phyloP scores from a whole-genome alignment of 2,113 vertebrate genomes.

The Patagioenas fasciata region DNA sequence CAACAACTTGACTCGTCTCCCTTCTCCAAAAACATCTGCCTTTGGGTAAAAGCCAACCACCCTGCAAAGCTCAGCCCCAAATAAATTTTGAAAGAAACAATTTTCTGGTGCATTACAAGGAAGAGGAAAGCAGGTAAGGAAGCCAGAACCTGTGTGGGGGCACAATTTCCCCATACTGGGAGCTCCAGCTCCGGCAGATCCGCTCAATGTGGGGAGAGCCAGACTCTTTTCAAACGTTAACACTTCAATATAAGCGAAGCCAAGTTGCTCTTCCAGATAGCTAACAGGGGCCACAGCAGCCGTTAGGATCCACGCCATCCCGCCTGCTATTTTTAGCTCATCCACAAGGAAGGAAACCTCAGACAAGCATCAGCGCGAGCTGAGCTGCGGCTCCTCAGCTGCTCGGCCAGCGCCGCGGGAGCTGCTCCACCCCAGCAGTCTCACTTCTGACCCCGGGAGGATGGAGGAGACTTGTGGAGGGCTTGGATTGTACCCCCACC shows the following conservation, averaged over 20 bases:
- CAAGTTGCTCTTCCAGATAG: conserved; percentile 32
- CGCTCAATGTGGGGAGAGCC: neutral
- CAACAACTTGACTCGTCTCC: neutral
- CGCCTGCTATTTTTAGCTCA: conserved; percentile 69
- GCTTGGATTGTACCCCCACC: neutral
- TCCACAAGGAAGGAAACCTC: conserved; percentile 64
- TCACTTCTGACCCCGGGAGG: neutral
- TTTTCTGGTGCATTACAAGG: neutral
- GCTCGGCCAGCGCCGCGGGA: neutral
- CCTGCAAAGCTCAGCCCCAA: neutral
- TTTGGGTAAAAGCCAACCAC: neutral
- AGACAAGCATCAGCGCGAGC: conserved; percentile 33
- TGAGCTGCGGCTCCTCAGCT: conserved; percentile 24
- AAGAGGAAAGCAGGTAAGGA: neutral
- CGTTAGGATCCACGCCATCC: conserved; percentile 39
- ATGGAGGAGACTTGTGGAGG: neutral
- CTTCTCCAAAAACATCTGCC: neutral
- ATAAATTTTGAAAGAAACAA: neutral
- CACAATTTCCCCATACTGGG: neutral
- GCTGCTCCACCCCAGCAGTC: neutral
- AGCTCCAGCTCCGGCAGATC: neutral
- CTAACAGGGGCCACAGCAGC: neutral
- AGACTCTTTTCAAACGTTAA: neutral
- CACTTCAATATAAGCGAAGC: neutral
- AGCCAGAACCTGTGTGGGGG: neutral